These are phyloP conservation scores for Virgularia gustaviana DNA, from an alignment of 92 coral and sea anemone genomes.

Conservation along the genomic window DNA sequence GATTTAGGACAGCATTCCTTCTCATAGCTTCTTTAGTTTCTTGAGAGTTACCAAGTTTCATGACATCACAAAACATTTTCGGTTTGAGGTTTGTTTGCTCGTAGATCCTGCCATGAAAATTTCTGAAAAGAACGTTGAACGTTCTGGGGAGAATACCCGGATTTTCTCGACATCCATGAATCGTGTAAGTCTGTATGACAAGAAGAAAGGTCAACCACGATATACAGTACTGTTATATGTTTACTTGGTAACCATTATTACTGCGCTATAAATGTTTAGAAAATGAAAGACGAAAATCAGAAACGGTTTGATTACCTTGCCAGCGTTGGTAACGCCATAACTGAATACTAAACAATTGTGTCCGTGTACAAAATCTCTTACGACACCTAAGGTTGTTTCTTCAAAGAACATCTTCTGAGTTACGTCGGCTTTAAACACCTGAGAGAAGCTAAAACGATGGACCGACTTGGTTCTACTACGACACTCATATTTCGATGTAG, in stretches of 20 bases:
- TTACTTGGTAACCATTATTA: too few relatives aligned
- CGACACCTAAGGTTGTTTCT: slow-evolving; percentile 65
- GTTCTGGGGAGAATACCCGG: slow-evolving; percentile 84
- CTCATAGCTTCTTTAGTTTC: slow-evolving; percentile 25
- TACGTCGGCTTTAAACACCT: slow-evolving; percentile 70
- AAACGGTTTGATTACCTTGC: too few relatives aligned
- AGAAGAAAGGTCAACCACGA: too few relatives aligned
- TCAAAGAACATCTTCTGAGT: slow-evolving; percentile 76
- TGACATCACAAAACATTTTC: slow-evolving; percentile 74
- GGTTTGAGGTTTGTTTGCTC: slow-evolving; percentile 73
- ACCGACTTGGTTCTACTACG: too few relatives aligned
- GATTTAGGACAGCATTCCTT: slow-evolving; percentile 53
- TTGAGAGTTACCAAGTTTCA: slow-evolving; percentile 30
- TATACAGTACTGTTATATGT: too few relatives aligned
- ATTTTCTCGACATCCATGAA: slow-evolving; percentile 75
- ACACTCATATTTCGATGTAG: slow-evolving; percentile 76
- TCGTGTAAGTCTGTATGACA: slow-evolving; percentile 76
- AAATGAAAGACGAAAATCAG: background rate
- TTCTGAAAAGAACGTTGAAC: slow-evolving; percentile 74
- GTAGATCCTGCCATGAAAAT: slow-evolving; percentile 69
- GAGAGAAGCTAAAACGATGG: slow-evolving; percentile 86
- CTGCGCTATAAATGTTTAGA: background rate
- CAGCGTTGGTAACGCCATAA: slow-evolving; percentile 91
- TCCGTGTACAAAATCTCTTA: slow-evolving; percentile 83
- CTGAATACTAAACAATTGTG: slow-evolving; percentile 92